These are phyloP conservation scores for Protaetia brevitarsis DNA, from an alignment of 1,140 invertebrate genomes.

Conservation along the genomic window DNA sequence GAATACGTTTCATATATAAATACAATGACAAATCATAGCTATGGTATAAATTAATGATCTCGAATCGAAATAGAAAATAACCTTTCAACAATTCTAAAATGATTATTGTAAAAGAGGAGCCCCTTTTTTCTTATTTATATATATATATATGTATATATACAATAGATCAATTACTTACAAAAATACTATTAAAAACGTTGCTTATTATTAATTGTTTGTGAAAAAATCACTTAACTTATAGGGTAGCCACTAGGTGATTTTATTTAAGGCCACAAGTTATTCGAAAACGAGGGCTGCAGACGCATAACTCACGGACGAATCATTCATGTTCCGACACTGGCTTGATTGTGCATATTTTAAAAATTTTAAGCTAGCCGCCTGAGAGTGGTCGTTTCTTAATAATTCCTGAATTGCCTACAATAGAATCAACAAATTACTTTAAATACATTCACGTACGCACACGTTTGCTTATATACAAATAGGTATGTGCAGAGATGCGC, in stretches of 20 bases:
- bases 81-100: no score
- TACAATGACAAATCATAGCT: no score
- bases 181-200: slow-evolving; percentile 24
- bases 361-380: slow-evolving; percentile 85
- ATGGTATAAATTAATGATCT: no score
- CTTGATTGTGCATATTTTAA: slow-evolving; percentile 95
- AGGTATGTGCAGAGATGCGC: no score
- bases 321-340: slow-evolving; percentile 80
- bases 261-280: slow-evolving; percentile 53
- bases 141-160: neutral
- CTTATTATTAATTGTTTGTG: slow-evolving; percentile 20
- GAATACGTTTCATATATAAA: no score
- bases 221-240: slow-evolving; percentile 22
- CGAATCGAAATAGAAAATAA: no score
- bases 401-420: slow-evolving; percentile 64
- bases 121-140: neutral
- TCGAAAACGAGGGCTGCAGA: slow-evolving; percentile 90
- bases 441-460: no score
- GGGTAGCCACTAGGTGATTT: slow-evolving; percentile 21
- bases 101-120: neutral
- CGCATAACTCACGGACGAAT: slow-evolving; percentile 98
- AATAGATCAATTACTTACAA: slow-evolving; percentile 22
- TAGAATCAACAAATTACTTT: slow-evolving; percentile 37
- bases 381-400: slow-evolving; percentile 60
- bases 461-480: no score